Evolutionary conservation across 2,797 vertebrate species (phyloP).

Genomic region (Borostomias antarcticus): DNA sequence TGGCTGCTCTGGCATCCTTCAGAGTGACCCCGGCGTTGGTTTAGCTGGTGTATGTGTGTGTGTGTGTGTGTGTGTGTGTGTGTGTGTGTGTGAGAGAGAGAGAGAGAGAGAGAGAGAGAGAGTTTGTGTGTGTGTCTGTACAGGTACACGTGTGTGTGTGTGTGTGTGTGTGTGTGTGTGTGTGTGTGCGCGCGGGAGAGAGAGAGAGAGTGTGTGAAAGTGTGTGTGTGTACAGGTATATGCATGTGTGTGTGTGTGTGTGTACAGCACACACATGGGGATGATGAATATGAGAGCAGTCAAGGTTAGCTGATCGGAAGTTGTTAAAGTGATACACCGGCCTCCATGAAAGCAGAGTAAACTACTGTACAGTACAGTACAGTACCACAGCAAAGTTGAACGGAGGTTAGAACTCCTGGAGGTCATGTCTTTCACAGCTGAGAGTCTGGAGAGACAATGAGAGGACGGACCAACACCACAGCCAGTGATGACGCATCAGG

Average conservation of each 20-base stretch:
- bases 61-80: neutral
- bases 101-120: neutral
- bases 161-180: neutral
- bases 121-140: neutral
- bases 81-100: constrained; percentile 1
- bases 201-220: no score
- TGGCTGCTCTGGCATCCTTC: constrained; percentile 34
- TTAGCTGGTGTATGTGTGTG: constrained; percentile 11
- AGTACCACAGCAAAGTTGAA: neutral
- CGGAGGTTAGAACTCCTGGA: neutral
- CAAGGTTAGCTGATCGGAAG: neutral
- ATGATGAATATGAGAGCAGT: constrained; percentile 12
- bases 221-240: no score
- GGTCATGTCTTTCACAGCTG: neutral
- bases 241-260: neutral
- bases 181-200: no score
- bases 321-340: neutral
- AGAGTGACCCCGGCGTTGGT: neutral
- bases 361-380: no score
- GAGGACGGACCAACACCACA: neutral
- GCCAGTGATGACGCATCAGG: neutral
- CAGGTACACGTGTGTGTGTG: constrained; percentile 2
- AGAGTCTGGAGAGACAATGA: neutral
- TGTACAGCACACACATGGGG: neutral
- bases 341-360: neutral